phyloP scores from a whole-genome alignment of 2,888 invertebrate species.

The Andrena camellia region DNA sequence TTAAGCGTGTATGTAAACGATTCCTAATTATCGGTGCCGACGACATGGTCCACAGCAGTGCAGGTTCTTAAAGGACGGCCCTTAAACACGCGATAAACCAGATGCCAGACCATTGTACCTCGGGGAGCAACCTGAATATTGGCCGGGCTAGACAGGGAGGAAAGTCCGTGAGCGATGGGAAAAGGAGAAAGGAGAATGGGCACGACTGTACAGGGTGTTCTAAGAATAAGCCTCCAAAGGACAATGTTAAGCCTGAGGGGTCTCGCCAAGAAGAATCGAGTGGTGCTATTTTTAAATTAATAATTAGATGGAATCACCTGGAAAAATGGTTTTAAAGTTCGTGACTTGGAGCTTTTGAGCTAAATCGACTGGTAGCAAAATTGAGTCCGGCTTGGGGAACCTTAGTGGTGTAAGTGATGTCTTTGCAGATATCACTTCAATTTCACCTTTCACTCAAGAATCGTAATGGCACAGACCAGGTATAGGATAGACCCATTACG shows the following conservation, averaged over 20 bases:
- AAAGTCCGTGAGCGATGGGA: not conserved
- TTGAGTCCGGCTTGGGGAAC: not conserved
- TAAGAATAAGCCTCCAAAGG: too few species aligned
- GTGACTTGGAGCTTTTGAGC: too few species aligned
- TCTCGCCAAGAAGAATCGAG: too few species aligned
- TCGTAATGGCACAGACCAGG: too few species aligned
- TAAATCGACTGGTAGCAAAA: not conserved
- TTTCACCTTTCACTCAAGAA: too few species aligned
- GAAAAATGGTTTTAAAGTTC: too few species aligned
- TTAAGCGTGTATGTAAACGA: constrained; percentile 65
- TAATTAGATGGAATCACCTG: too few species aligned
- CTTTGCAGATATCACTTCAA: too few species aligned
- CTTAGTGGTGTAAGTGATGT: not conserved
- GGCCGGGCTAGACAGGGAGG: not conserved
- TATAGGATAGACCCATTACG: too few species aligned
- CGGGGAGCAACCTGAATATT: constrained; percentile 18
- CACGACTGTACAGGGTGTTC: too few species aligned
- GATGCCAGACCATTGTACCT: not conserved
- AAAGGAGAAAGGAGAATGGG: not conserved
- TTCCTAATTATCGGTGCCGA: constrained; percentile 65
- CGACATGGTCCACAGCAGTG: constrained; percentile 47
- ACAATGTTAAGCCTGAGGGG: too few species aligned
- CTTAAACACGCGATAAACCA: constrained; percentile 55
- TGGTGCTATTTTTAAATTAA: too few species aligned
- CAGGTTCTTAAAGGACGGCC: constrained; percentile 36